Evolutionary conservation across 1,140 invertebrate genomes (phyloP).

Genomic region (Diprion similis): DNA sequence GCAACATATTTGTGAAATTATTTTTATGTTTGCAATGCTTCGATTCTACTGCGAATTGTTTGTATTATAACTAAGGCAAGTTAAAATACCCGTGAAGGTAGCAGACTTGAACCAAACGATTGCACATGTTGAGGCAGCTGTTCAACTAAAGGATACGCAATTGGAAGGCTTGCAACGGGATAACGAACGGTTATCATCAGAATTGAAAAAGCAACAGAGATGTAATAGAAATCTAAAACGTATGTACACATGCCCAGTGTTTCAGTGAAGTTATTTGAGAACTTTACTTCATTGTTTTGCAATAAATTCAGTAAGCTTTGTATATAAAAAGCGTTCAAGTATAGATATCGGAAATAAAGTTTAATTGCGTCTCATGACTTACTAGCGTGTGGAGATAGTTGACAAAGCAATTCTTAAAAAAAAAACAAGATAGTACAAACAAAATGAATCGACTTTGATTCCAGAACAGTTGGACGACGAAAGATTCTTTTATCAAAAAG

Average conservation of each 20-base stretch:
- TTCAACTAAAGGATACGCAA: constrained; percentile 36
- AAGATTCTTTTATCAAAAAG: constrained; percentile 39
- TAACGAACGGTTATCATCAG: constrained; percentile 35
- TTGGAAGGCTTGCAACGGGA: constrained; percentile 34
- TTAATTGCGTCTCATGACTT: no score
- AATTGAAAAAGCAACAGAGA: constrained; percentile 43
- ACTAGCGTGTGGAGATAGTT: no score
- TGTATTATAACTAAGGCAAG: neutral
- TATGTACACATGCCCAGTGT: constrained; percentile 26
- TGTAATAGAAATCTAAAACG: constrained; percentile 42
- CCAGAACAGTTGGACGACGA: constrained; percentile 47
- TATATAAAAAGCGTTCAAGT: no score
- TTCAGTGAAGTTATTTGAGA: neutral
- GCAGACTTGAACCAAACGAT: constrained; percentile 30
- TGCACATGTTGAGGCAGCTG: constrained; percentile 29
- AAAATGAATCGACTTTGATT: constrained; percentile 29
- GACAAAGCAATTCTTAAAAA: no score
- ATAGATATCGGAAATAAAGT: no score
- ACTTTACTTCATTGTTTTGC: no score
- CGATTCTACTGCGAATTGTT: neutral
- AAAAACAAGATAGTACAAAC: constrained; percentile 1
- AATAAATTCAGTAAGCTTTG: no score
- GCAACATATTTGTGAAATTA: neutral
- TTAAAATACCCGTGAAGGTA: constrained; percentile 23
- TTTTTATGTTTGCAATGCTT: neutral